Evolutionary conservation across 2,113 vertebrate species (phyloP), one percentile per base, ranked within the genome.

Genomic region (Sphaerodactylus townsendi): DNA sequence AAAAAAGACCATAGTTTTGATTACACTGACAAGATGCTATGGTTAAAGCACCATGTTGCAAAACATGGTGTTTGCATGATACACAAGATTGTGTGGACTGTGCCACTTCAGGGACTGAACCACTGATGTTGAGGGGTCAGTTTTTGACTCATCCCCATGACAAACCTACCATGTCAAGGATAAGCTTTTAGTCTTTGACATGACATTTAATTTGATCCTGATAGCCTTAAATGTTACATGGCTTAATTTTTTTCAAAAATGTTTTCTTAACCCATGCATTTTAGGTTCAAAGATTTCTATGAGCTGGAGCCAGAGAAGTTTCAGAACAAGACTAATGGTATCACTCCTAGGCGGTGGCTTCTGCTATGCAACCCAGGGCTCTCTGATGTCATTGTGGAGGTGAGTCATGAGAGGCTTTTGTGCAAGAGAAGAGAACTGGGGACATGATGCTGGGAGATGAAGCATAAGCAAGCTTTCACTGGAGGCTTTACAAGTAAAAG

Each of bases 271-370:
- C 72, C 17, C 72, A 48, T 90, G 21, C 88, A 1, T 92, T 91
- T 39, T 88, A 98, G 98, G 76, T 98, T 98, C 92, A 98, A 97
- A 93, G 97, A 98, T 88, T 98, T 98, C 89, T 95, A 93, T 2
- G 96, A 98, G 10, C 77, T 98, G 64, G 97, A 98, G 56, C 97
- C 97, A 0, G 93, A 97, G 79, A 98, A 97, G 90, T 98, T 98
- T 90, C 97, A 98, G 94, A 98, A 98, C 88, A 98, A 98, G 94
- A 98, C 97, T 0, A 98, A 98, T 0, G 97, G 98, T 21, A 97
- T 98, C 93, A 98, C 97, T 0, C 97, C 97, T 0, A 95, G 97
- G 13, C 96, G 97, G 73, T 98, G 98, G 98, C 95, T 98, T n/a
- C 92, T 98, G 80, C 93, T 98, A 50, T 98, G 97, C 82, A 98